Evolutionary conservation across 92 coral and sea anemone species (phyloP).

Genomic region (Muricea muricata): DNA sequence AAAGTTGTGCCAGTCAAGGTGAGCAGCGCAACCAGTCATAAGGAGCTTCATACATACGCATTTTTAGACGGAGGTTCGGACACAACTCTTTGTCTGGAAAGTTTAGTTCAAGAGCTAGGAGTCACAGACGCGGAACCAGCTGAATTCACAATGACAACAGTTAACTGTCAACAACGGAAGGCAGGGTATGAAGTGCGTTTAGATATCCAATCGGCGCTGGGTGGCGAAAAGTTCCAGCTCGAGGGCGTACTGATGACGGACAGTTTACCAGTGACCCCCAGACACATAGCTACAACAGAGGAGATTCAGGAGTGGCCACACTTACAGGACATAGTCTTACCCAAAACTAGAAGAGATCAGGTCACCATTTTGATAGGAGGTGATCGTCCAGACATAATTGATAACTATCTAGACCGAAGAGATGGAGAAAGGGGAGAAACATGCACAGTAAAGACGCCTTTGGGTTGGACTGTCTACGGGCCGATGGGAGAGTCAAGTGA

Average conservation of each 20-base stretch:
- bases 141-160: constrained; percentile 62
- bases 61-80: constrained; percentile 75
- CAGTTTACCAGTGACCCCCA: constrained; percentile 60
- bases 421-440: constrained; percentile 62
- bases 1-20: constrained; percentile 78
- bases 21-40: constrained; percentile 38
- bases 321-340: constrained; percentile 56
- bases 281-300: constrained; percentile 63
- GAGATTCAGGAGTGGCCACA: constrained; percentile 71
- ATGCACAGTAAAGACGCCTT: constrained; percentile 56
- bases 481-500: constrained; percentile 53
- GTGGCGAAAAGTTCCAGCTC: constrained; percentile 63
- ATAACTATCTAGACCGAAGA: constrained; percentile 39
- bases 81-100: constrained; percentile 64
- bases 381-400: constrained; percentile 58
- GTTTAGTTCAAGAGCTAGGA: constrained; percentile 55
- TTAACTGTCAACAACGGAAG: constrained; percentile 45
- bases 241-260: constrained; percentile 60
- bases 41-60: constrained; percentile 61
- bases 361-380: constrained; percentile 67
- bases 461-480: constrained; percentile 72
- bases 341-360: constrained; percentile 49
- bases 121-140: constrained; percentile 35
- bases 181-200: constrained; percentile 58
- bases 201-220: constrained; percentile 55